These are phyloP conservation scores for Misgurnus anguillicaudatus DNA, from an alignment of 2,113 vertebrate genomes.

Conservation along the genomic window DNA sequence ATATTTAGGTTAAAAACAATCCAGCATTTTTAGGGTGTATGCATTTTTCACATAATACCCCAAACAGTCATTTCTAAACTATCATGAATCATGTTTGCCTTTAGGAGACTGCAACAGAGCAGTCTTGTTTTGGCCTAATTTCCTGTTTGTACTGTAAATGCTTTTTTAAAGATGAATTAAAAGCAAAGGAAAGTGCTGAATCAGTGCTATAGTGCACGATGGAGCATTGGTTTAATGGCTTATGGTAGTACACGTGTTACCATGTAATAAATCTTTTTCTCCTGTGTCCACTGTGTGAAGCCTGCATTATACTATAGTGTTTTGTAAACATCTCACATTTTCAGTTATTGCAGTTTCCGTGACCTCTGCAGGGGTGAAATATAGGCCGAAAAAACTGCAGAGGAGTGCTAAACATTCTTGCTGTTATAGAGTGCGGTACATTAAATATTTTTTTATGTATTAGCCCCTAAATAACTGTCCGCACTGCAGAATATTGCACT, in stretches of 20 bases:
- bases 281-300: neutral
- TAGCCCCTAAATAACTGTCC: conserved; percentile 53
- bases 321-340: conserved; percentile 28
- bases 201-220: neutral
- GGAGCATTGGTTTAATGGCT: neutral
- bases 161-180: neutral
- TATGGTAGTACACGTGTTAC: neutral
- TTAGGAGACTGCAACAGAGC: too few species aligned
- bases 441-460: conserved; percentile 41
- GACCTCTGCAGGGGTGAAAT: conserved; percentile 9
- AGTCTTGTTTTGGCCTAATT: too few species aligned
- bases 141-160: too few species aligned
- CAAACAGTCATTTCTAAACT: neutral
- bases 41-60: neutral
- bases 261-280: neutral
- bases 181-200: neutral
- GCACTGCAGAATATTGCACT: conserved; percentile 42
- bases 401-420: neutral
- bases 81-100: too few species aligned
- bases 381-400: neutral
- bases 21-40: too few species aligned
- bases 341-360: neutral
- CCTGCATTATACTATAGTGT: neutral
- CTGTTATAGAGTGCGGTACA: conserved; percentile 19
- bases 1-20: too few species aligned